phyloP scores from a whole-genome alignment of 2,888 invertebrate species.

The Caenorhabditis sp. region DNA sequence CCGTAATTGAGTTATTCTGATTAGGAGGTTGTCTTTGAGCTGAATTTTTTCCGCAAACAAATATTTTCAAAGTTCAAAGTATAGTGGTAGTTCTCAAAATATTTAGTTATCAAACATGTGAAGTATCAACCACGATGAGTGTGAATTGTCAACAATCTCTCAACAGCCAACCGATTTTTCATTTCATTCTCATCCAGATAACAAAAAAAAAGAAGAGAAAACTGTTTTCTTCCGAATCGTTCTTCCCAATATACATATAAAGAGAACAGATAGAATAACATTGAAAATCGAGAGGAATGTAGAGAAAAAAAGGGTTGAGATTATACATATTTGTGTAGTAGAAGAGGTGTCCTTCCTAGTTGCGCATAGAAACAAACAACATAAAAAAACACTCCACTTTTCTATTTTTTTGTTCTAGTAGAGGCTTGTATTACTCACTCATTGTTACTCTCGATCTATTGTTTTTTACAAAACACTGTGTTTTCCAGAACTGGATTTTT shows the following conservation, averaged over 20 bases:
- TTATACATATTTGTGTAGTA: background rate
- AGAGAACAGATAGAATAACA: background rate
- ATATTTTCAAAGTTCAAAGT: too few relatives aligned
- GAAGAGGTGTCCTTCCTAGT: constrained; percentile 13
- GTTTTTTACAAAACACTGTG: background rate
- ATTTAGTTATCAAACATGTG: background rate
- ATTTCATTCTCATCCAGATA: background rate
- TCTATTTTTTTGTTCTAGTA: background rate
- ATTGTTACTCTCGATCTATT: constrained; percentile 5
- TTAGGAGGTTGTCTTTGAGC: too few relatives aligned
- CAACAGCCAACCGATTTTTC: background rate
- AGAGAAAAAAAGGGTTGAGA: background rate
- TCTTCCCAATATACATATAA: background rate
- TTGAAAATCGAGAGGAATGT: background rate
- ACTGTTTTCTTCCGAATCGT: background rate
- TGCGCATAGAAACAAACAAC: constrained; percentile 42
- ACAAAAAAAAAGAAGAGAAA: background rate
- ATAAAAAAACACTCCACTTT: constrained; percentile 25
- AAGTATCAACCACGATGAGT: background rate
- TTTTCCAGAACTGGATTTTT: constrained; percentile 6
- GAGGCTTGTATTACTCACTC: background rate
- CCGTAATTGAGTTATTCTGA: too few relatives aligned
- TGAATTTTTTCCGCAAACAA: too few relatives aligned
- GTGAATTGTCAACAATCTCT: too few relatives aligned
- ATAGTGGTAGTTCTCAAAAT: too few relatives aligned